These are phyloP conservation scores for Neotragus moschatus DNA, from an alignment of 2,113 vertebrate species.

Conservation along the genomic window DNA sequence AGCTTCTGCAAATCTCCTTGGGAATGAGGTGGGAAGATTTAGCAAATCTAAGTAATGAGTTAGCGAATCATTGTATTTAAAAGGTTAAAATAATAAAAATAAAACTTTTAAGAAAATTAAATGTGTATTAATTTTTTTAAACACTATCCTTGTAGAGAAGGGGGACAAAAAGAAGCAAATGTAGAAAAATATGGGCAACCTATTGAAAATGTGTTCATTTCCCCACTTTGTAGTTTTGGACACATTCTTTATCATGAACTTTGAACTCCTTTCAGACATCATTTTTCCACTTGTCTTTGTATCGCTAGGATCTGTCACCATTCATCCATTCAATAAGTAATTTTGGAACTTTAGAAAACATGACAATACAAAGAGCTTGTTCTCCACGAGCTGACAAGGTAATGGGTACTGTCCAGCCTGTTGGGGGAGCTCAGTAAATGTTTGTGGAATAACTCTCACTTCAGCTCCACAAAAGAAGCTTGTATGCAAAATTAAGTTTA, in stretches of 20 bases:
- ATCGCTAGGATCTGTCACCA: background rate
- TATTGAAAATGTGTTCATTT: background rate
- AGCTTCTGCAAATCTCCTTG: background rate
- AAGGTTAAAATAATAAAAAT: background rate
- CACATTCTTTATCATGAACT: background rate
- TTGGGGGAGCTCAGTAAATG: background rate
- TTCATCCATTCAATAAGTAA: background rate
- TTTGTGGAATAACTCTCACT: background rate
- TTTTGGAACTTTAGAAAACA: constrained; percentile 1
- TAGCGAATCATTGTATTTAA: background rate
- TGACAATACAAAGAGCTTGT: background rate
- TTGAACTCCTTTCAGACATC: background rate
- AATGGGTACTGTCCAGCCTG: background rate
- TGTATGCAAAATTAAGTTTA: background rate
- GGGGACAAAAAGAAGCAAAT: background rate
- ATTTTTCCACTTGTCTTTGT: background rate
- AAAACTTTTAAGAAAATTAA: background rate
- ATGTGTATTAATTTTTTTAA: background rate
- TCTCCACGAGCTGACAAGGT: background rate
- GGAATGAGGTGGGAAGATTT: background rate
- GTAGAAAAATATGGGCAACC: background rate
- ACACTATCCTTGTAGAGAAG: background rate
- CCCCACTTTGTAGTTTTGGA: background rate
- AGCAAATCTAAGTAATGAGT: background rate
- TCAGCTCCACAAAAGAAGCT: background rate